Evolutionary conservation across 2,888 invertebrate genomes (phyloP), one percentile per base, ranked within the genome.

Genomic region (Nemoura dubitans): DNA sequence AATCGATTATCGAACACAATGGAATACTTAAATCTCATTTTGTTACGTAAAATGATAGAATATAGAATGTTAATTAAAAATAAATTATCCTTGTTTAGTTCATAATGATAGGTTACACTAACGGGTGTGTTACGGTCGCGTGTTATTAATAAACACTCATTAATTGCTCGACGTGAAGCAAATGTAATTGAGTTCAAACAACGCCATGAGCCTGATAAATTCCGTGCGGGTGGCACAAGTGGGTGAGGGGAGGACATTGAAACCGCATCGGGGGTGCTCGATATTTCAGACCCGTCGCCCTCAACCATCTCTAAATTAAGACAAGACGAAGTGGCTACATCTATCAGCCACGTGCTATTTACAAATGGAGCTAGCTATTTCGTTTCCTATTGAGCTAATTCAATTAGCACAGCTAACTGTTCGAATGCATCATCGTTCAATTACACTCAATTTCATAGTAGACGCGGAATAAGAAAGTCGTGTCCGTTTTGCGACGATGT

Each of bases 301-400:
- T 82, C 28, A 30, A 82, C 29, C 30, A 36, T 82, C 25, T 83
- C 59, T 28, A 43, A 43, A 83, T 83, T 83, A 43, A 28, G 27
- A 83, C 29, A 84, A 84, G 84, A 84, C 27, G 29, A 29, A 84
- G 59, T 59, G 59, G n/a, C n/a, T 76, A 59, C 76, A 59, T 84
- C 29, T 21, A 84, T 84, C 84, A 59, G 59, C 84, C 84, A 84
- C 84, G 84, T 76, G 84, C 21, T 81, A 42, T 83, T 83, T 26
- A 83, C 42, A 42, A 83, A 43, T 76, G 26, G 59, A 84, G 84
- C 21, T 84, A 28, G 59, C 59, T 59, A 59, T 59, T 21, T 59
- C 59, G 59, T 36, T 36, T 14, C 27, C 28, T 59, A 76, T 84
- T 76, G 84, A 84, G 29, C 59, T 84, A 76, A 84, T 84, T 84